Evolutionary conservation across 2,113 vertebrate species (phyloP).

Genomic region (Crocuta crocuta): DNA sequence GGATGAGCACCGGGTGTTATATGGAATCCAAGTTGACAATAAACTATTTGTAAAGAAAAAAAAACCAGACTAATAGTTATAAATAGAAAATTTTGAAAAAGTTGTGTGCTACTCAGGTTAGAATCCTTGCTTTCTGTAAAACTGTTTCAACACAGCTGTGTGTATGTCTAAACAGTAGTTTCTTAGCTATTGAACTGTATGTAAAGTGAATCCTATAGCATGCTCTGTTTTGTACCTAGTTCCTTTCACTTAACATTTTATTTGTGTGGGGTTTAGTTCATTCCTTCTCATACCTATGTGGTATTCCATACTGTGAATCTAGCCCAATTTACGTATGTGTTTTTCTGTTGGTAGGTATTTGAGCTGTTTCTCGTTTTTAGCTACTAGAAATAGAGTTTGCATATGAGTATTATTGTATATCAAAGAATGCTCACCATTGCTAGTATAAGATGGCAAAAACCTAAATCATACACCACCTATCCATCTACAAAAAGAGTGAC

Average conservation of each 20-base stretch:
- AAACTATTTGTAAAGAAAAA: too few species aligned
- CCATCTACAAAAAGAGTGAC: neutral
- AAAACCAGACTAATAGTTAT: too few species aligned
- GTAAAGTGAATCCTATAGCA: neutral
- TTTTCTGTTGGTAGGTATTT: neutral
- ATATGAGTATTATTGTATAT: neutral
- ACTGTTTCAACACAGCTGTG: neutral
- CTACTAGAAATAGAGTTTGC: neutral
- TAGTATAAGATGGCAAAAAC: neutral
- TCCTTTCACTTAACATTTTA: neutral
- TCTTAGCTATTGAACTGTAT: neutral
- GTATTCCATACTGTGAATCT: neutral
- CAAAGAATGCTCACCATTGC: neutral
- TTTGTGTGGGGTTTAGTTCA: neutral
- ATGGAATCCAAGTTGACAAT: too few species aligned
- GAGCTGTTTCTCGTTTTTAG: too few species aligned
- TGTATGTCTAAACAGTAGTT: neutral
- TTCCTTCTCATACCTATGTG: neutral
- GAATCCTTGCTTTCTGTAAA: conserved; percentile 1
- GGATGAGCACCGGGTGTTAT: too few species aligned
- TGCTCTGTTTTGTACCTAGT: neutral
- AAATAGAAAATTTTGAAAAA: neutral
- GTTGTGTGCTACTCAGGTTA: neutral
- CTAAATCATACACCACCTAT: neutral
- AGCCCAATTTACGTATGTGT: neutral